Conservation (phyloP, 2,113 vertebrate genomes). For the Orthonyx spaldingii region DNA sequence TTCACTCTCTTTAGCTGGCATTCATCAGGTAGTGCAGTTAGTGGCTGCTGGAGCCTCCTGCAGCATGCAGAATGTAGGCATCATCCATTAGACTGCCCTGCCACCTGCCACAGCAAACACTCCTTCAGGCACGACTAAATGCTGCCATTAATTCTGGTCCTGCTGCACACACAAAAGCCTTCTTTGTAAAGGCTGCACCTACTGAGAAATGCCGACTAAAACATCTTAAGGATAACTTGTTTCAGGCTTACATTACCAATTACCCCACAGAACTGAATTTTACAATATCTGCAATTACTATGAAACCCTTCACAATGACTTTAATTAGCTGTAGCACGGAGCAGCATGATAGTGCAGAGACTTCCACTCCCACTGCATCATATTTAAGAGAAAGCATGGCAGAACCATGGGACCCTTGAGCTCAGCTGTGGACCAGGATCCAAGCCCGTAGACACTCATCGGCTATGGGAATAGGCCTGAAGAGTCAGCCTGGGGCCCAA, state of each 20-base stretch:
- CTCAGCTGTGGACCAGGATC: not conserved
- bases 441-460: not conserved
- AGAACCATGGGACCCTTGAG: not conserved
- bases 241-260: slow-evolving; percentile 39
- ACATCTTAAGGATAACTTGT: slow-evolving; percentile 24
- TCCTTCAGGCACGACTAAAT: not conserved
- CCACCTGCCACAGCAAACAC: slow-evolving; percentile 12
- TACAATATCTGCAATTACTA: slow-evolving; percentile 44
- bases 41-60: not conserved
- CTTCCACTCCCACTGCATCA: not conserved
- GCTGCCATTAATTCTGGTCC: slow-evolving; percentile 27
- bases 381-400: not conserved
- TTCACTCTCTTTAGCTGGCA: not conserved
- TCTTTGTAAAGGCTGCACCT: slow-evolving; percentile 17
- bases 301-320: not conserved
- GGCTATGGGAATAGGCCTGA: not conserved
- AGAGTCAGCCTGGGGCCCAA: not conserved
- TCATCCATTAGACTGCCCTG: not conserved
- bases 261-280: slow-evolving; percentile 13
- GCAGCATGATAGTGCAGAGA: not conserved
- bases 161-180: not conserved
- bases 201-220: slow-evolving; percentile 30
- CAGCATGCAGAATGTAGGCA: not conserved
- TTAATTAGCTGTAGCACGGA: not conserved
- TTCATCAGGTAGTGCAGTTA: not conserved